Evolutionary conservation across 2,888 invertebrate genomes (phyloP).

Genomic region (Lycocerus yunnanus): DNA sequence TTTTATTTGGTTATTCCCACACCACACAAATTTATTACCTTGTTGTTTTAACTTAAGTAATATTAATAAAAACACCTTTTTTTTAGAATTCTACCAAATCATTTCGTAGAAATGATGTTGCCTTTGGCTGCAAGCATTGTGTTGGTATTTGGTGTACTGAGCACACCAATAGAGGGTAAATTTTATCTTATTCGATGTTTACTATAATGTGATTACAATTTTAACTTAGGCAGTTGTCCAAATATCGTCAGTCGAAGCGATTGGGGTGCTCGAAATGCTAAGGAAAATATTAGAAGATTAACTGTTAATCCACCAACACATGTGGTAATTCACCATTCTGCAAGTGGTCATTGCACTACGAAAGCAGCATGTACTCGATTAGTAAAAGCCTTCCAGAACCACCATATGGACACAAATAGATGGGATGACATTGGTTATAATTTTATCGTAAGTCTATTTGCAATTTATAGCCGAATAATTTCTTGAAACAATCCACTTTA

Average conservation of each 20-base stretch:
- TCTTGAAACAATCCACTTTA: not conserved
- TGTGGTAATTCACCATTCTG: conserved; percentile 52
- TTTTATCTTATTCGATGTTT: not conserved
- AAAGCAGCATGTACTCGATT: conserved; percentile 46
- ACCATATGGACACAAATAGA: conserved; percentile 38
- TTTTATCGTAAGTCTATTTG: conserved; percentile 38
- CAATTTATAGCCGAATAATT: not conserved
- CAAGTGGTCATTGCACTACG: conserved; percentile 42
- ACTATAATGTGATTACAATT: not conserved
- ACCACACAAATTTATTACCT: not conserved
- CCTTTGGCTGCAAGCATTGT: not conserved
- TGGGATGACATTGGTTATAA: conserved; percentile 43
- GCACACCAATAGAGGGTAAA: not conserved
- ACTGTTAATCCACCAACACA: conserved; percentile 38
- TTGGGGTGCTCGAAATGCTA: conserved; percentile 47
- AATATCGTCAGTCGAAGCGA: conserved; percentile 44
- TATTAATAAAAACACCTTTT: not conserved
- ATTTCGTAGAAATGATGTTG: not conserved
- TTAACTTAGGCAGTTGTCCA: conserved; percentile 21
- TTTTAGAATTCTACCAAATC: not conserved
- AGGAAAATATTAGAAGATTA: conserved; percentile 21
- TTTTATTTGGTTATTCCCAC: not conserved
- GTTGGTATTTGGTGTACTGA: not conserved
- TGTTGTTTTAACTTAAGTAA: not conserved
- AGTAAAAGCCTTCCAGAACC: conserved; percentile 48